These are phyloP conservation scores for Ancistrus triradiatus DNA, from an alignment of 2,113 vertebrate genomes.

Conservation along the genomic window DNA sequence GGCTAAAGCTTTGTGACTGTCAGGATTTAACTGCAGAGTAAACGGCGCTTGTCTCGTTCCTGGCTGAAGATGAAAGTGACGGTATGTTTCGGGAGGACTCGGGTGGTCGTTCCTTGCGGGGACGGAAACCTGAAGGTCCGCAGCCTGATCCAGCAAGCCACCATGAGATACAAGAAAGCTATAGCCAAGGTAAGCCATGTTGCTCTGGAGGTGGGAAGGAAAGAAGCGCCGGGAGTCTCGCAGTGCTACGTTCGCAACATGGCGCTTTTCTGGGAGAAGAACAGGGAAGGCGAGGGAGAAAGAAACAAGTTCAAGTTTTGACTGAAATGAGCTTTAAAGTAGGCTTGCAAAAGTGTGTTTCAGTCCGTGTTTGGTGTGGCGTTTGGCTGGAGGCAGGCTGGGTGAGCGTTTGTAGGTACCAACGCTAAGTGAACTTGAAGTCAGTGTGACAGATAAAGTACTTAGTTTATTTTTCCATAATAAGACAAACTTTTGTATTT, in stretches of 20 bases:
- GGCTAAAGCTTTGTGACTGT: slow-evolving; percentile 28
- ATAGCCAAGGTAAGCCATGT: slow-evolving; percentile 84
- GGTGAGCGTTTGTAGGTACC: background rate
- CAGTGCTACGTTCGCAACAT: slow-evolving; percentile 58
- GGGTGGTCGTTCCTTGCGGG: slow-evolving; percentile 92
- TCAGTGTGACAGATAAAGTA: too few species aligned
- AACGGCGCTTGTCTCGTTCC: slow-evolving; percentile 14
- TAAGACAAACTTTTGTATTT: too few species aligned
- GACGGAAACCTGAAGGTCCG: slow-evolving; percentile 85
- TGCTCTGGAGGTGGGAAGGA: slow-evolving; percentile 1
- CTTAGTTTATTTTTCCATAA: too few species aligned
- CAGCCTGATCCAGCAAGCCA: slow-evolving; percentile 83
- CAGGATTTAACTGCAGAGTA: slow-evolving; percentile 40
- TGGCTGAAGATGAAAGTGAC: slow-evolving; percentile 75
- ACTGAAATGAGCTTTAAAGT: background rate
- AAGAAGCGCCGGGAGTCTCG: slow-evolving; percentile 15
- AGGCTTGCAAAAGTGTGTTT: too few species aligned
- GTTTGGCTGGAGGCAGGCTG: background rate
- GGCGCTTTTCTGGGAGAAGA: slow-evolving; percentile 58
- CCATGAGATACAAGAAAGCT: slow-evolving; percentile 89
- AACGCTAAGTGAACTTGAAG: too few species aligned
- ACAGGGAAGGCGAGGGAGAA: background rate
- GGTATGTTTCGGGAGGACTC: slow-evolving; percentile 90
- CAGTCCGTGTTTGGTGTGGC: background rate
- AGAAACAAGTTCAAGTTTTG: background rate